Base-by-base conservation (phyloP, 1,140 invertebrate genomes). In the Cydia fagiglandana region DNA sequence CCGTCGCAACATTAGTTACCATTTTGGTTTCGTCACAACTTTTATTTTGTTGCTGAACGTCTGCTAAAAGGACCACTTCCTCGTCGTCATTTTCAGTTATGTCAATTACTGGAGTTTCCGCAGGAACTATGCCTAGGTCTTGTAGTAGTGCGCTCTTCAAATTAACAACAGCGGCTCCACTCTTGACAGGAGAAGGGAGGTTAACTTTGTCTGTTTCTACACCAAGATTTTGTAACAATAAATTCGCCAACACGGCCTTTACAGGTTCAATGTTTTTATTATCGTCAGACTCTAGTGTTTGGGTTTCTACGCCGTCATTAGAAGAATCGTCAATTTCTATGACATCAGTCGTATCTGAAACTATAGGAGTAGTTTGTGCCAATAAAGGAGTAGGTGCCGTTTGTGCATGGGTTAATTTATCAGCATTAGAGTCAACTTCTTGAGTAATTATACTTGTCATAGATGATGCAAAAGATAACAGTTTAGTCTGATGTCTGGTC, bases 251-350 rank as follows among this genome's bases (percentile, higher is more conserved):
- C 20, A 73, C 75, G 34, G 1, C 10, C 12, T 73, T 47, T n/a
- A 12, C 73, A 24, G 45, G 73, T 20, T 77, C 66, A 15, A 78
- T 73, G 10, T 74, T 76, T 76, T 74, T 66, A 66, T 61, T 68
- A 20, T 20, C 20, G 10, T n/a, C 6, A 24, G 56, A 10, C 2
- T 61, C 56, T 24, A n/a, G 56, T 61, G 50, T 50, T 74, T 38
- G 50, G 12, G 12, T 17, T 34, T 24, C 70, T 24, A 28, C 1
- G 10, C 75, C 73, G n/a, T 82, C 83, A 66, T 81, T 81, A 7
- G 81, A 84, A 13, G 80, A 84, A 68, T 86, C 84, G 64, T 87
- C 84, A 61, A 84, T 77, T 78, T 85, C 80, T 38, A 83, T 83
- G 53, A 80, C 61, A 15, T 85, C 76, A 20, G n/a, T 20, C 64